Percentiles rank a stretch among this genome's conserved stretches.
phyloP scores from a whole-genome alignment of 2,113 vertebrate genomes.

The Boleophthalmus pectinirostris region DNA sequence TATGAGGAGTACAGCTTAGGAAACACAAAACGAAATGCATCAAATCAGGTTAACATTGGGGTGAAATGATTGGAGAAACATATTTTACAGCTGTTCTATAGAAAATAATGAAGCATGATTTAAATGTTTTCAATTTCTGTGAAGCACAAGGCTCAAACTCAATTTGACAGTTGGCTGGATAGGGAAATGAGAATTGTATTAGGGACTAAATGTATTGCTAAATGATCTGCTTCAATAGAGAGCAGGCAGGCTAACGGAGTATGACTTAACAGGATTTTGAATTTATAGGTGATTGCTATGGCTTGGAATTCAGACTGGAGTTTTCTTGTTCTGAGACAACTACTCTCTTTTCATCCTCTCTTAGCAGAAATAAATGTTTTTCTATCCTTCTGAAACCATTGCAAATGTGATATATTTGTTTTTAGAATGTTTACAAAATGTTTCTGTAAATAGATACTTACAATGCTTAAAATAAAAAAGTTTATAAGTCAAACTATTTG shows the following conservation, averaged over 20 bases:
- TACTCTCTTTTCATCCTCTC: background rate
- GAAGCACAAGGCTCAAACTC: background rate
- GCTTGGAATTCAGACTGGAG: background rate
- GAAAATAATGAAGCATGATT: background rate
- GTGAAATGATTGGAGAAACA: background rate
- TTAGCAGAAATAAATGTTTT: no score
- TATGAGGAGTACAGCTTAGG: background rate
- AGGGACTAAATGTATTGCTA: background rate
- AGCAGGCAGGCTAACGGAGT: background rate
- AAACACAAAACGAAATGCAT: background rate
- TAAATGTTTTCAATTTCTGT: background rate
- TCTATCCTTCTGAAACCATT: no score
- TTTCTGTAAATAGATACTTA: no score
- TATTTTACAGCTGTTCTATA: background rate
- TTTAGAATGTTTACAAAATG: no score
- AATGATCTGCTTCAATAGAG: background rate
- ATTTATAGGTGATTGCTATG: background rate
- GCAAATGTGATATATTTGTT: no score
- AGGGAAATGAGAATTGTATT: slow-evolving; percentile 1
- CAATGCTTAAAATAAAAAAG: no score
- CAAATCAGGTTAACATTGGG: background rate
- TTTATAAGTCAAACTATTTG: no score
- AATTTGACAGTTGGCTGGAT: background rate
- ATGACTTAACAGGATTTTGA: background rate
- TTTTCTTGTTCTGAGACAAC: background rate